These are phyloP conservation scores for Bellardia pandia DNA, from an alignment of 2,888 invertebrate species.

Conservation along the genomic window DNA sequence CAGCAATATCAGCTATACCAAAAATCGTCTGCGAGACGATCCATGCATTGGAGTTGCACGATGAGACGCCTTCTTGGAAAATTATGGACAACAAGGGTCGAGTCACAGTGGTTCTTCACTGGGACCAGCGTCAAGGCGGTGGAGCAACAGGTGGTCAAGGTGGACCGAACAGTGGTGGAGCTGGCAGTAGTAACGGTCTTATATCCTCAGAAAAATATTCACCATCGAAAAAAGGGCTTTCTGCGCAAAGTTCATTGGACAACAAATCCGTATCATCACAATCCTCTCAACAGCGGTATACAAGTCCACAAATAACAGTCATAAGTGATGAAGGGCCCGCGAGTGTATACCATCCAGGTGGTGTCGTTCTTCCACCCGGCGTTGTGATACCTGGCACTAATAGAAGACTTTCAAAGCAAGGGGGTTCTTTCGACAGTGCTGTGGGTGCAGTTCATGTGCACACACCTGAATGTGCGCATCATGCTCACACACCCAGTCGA, in stretches of 20 bases:
- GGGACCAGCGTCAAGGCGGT: slow-evolving; percentile 94
- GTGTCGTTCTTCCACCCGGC: slow-evolving; percentile 80
- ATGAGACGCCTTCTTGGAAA: slow-evolving; percentile 99
- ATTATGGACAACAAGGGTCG: slow-evolving; percentile 99
- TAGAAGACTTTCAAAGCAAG: slow-evolving; percentile 86
- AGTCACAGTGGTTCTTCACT: slow-evolving; percentile 97
- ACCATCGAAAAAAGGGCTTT: slow-evolving; percentile 85
- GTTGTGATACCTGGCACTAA: slow-evolving; percentile 81
- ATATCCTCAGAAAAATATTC: slow-evolving; percentile 84
- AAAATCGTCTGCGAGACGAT: slow-evolving; percentile 99
- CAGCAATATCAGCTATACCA: slow-evolving; percentile 97
- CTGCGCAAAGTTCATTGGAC: slow-evolving; percentile 88
- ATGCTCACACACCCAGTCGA: slow-evolving; percentile 89
- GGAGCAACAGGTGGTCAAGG: slow-evolving; percentile 84
- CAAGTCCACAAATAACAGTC: slow-evolving; percentile 95
- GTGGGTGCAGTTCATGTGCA: slow-evolving; percentile 90
- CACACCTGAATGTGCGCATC: slow-evolving; percentile 91
- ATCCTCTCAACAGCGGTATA: slow-evolving; percentile 85
- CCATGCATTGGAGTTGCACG: slow-evolving; percentile 96
- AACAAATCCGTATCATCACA: slow-evolving; percentile 85
- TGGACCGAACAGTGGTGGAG: slow-evolving; percentile 81
- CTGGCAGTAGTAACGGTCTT: slow-evolving; percentile 81
- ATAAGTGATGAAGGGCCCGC: slow-evolving; percentile 95
- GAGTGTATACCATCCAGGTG: slow-evolving; percentile 84
- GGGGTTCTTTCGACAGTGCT: slow-evolving; percentile 89